Base-by-base conservation (phyloP, 2,888 invertebrate genomes). In the Oligia fasciuncula region DNA sequence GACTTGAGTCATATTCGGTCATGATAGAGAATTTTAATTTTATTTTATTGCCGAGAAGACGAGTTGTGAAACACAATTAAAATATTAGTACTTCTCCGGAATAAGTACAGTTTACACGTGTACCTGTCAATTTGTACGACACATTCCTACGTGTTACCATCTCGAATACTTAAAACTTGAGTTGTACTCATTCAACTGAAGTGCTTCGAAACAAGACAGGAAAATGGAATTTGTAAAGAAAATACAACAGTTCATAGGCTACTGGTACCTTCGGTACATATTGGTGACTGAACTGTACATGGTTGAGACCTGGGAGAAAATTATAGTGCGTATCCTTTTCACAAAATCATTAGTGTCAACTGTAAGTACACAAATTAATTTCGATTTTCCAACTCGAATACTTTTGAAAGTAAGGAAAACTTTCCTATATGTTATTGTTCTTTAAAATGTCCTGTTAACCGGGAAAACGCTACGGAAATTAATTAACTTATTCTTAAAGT, bases 281-380 rank as follows among this genome's bases (percentile, higher is more conserved):
- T 91, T 97, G 82, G 97, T 97, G 2, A 97, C 97, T 0, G 98
- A 98, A 88, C 90, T 98, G 43, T 98, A 98, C 89, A 97, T 98
- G 97, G 97, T 98, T 35, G 97, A 98, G 86, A 96, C 96, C 70
- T 98, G 98, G 98, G 98, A 98, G 91, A 96, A 96, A 91, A 93
- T 94, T 67, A 94, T 97, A 71, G 95, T 97, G 79, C 97, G 98
- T 98, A 98, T 98, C 98, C 98, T 98, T 98, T 97, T 91, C 35
- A 87, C 81, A 85, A 86, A 79, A 4, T 14, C 3, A 65, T 46
- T 11, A 8, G 14, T 51, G 17, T 4, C 49, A 57, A n/a, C n/a
- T 51, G 57, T 77, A 49, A 49, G 49, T 49, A 49, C 49, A 4
- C 29, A 29, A 35, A 66, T 29, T 65, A 2, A 8, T 19, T 51